Evolutionary conservation across 2,797 vertebrate species (phyloP).

Genomic region (Phoeniculus purpureus): DNA sequence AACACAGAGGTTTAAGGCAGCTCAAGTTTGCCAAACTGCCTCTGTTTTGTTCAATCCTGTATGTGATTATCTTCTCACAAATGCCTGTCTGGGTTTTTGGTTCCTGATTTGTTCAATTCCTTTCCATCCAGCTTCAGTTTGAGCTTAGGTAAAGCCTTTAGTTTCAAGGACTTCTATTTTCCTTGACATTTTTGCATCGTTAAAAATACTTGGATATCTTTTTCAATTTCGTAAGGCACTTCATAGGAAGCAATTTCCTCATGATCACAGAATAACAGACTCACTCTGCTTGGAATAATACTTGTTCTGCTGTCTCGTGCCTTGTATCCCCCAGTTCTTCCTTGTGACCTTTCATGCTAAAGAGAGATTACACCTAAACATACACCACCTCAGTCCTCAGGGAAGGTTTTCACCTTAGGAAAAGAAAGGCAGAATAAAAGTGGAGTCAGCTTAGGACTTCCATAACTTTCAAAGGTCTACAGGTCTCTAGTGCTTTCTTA

Average conservation of each 20-base stretch:
- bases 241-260: neutral
- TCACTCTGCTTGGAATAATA: neutral
- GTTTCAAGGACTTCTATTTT: neutral
- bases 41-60: neutral
- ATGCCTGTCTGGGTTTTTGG: neutral
- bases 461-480: conserved; percentile 29
- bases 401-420: neutral
- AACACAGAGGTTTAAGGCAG: accelerated
- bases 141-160: neutral
- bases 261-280: no score
- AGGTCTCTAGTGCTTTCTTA: neutral
- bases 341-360: conserved; percentile 15
- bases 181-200: neutral
- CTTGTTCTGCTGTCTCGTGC: neutral
- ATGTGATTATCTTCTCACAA: neutral
- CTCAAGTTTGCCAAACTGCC: neutral
- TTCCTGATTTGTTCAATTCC: neutral
- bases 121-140: neutral
- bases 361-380: conserved; percentile 26
- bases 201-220: neutral
- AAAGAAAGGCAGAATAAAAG: neutral
- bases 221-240: neutral
- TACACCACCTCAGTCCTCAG: conserved; percentile 7
- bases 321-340: conserved; percentile 15
- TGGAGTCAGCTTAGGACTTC: neutral